A percentile compares a stretch with the other conserved stretches of the same genome.
Conservation (phyloP, 2,113 vertebrate genomes). For the Alaudala cheleensis region DNA sequence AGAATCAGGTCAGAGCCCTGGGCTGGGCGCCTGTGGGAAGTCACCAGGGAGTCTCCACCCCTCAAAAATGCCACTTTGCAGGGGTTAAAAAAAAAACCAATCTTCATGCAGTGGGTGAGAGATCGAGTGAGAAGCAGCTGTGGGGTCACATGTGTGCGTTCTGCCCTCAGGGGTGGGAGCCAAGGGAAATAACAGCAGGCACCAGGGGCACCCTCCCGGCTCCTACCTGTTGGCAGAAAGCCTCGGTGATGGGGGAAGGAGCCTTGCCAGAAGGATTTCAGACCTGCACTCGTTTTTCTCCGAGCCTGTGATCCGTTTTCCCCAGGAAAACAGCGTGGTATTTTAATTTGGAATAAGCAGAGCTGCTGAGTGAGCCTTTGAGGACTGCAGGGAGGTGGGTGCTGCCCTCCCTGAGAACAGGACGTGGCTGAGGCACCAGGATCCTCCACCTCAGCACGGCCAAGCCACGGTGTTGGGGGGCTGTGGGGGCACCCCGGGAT, state of each 20-base stretch:
- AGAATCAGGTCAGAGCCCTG: not conserved
- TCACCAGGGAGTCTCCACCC: not conserved
- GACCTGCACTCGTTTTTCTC: not conserved
- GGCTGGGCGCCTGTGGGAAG: not conserved
- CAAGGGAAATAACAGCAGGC: not conserved
- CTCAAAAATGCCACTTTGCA: not conserved
- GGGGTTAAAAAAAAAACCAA: not conserved
- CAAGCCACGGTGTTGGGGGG: not conserved
- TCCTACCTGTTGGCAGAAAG: not conserved
- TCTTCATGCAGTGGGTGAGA: not conserved
- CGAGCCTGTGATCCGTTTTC: conserved; percentile 41
- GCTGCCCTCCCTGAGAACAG: not conserved
- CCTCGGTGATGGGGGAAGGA: not conserved
- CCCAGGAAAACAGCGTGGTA: conserved; percentile 4
- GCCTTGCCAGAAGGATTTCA: not conserved
- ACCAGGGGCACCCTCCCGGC: not conserved
- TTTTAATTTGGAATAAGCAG: conserved; percentile 41
- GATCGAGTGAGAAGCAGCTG: not conserved
- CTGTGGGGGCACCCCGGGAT: not conserved
- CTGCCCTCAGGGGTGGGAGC: not conserved
- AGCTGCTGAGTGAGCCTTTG: not conserved
- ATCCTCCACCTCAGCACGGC: fast-evolving
- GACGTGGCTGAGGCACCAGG: not conserved
- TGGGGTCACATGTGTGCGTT: not conserved
- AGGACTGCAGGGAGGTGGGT: not conserved